Evolutionary conservation across 2,113 vertebrate genomes (phyloP), one percentile per base, ranked within the genome.

Genomic region (Tragelaphus scriptus): DNA sequence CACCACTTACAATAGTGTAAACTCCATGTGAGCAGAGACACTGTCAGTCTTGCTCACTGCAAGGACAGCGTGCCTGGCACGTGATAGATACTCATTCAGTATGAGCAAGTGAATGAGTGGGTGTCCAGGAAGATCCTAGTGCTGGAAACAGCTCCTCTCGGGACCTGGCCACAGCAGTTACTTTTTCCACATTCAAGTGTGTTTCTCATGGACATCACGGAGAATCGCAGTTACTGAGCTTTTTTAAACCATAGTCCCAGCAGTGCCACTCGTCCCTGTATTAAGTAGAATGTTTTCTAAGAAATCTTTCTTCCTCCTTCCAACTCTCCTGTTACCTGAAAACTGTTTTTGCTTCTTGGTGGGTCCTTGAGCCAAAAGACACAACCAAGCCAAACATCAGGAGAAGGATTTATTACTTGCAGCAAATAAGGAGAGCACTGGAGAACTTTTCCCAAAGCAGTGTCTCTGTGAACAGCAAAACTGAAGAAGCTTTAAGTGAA

Each of bases 221-320:
- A 55, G 59, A 68, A 9, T 13, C 2, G 3, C 2, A 1, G 2
- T 15, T 32, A 1, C 2, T 32, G 47, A 65, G 26, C 23, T 89
- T 30, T 26, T 23, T 28, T 9, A 23, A 47, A 51, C 21, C 15
- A 21, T 9, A 32, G 5, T 14, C 25, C 53, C 5, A 16, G 17
- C 15, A 55, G 4, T 47, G 11, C 55, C 36, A 7, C 23, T 30
- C 6, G 47, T 65, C 10, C 32, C 40, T 56, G 2, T 81, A 53
- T 95, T 80, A 80, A 51, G 26, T 28, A 96, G 77, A 59, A 30
- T 65, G 2, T 90, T 79, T 79, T 59, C n/a, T 84, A 32, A 91
- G 87, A 82, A 81, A 85, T 56, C 23, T 93, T 21, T 30, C 56
- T 49, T 2, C 13, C 26, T 28, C 28, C 36, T 11, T 16, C 7